Evolutionary conservation across 1,140 invertebrate species (phyloP), one percentile per base, ranked within the genome.

Genomic region (Littorina saxatilis): DNA sequence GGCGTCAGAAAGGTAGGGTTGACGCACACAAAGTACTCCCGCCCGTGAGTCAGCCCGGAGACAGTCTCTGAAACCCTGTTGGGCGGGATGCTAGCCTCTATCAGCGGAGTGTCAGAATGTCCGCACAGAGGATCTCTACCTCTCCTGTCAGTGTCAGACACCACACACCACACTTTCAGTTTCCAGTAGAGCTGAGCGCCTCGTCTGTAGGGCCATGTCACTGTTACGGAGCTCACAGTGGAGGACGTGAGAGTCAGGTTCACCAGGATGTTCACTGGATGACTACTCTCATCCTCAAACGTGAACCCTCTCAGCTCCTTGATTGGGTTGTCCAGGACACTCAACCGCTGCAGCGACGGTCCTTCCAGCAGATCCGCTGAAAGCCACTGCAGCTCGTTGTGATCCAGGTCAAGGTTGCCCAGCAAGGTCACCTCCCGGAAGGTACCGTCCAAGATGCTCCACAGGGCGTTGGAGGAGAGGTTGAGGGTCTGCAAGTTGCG

Each of bases 401-500:
- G 35, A 40, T 52, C 52, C 15, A 86, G 52, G 47, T 78, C 55
- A 27, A 84, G 78, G 32, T 81, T 78, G 29, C 43, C n/a, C 9
- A 85, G 81, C 43, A 63, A 72, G 74, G 39, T 76, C 15, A 85
- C 37, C 27, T 83, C 80, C 35, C 40, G 35, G 74, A 92, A 89
- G 9, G 91, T 80, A 55, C 73, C 73, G 9, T 82, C 74, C 20
- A 83, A 85, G 23, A 92, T 80, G 35, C 85, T 68, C 4, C 52
- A 55, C 5, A 92, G 85, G 11, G 83, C 39, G 76, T 92, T 92
- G 39, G 86, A 81, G 17, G 84, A 84, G 20, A 92, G 79, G 43
- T 85, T 85, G 39, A 92, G 78, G n/a, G 80, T 72, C 78, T 86
- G 87, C 47, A 92, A 79, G 70, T 87, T 88, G 11, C 58, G 78